phyloP scores from a whole-genome alignment of 2,888 invertebrate genomes.

The Chydorus sphaericus region DNA sequence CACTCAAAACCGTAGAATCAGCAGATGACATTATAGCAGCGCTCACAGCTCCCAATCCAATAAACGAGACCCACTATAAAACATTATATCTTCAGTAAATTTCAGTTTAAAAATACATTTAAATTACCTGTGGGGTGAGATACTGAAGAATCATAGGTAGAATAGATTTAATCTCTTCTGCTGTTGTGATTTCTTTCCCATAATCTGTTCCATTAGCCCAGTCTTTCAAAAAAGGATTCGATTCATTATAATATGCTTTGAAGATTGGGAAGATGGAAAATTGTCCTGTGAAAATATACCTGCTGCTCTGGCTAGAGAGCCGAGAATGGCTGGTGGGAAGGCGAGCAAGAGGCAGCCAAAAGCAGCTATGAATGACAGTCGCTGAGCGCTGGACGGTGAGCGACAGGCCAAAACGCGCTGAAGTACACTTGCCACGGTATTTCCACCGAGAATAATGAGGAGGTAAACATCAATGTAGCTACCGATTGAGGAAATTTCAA shows the following conservation, averaged over 20 bases:
- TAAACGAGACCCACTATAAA: conserved; percentile 59
- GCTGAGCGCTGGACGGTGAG: conserved; percentile 80
- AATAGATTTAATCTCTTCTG: conserved; percentile 71
- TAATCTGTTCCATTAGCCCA: conserved; percentile 85
- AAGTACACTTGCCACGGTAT: conserved; percentile 82
- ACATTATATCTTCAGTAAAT: neutral
- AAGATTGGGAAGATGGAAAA: neutral
- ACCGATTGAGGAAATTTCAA: conserved; percentile 33
- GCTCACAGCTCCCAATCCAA: conserved; percentile 94
- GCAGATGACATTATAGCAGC: conserved; percentile 99
- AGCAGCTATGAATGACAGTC: conserved; percentile 90
- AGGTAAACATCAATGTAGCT: conserved; percentile 43
- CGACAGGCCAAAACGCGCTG: conserved; percentile 94
- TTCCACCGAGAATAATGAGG: conserved; percentile 48
- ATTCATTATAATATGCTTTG: conserved; percentile 19
- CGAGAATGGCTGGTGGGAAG: conserved; percentile 89
- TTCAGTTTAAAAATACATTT: neutral
- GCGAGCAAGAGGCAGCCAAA: conserved; percentile 93
- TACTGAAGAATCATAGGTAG: conserved; percentile 93
- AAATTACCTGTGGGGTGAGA: conserved; percentile 68
- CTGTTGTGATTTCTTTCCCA: conserved; percentile 23
- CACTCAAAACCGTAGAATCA: conserved; percentile 93
- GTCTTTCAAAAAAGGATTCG: conserved; percentile 39
- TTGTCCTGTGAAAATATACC: conserved; percentile 41
- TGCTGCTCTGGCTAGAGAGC: conserved; percentile 90